Evolutionary conservation across 1,140 invertebrate species (phyloP), one percentile per base, ranked within the genome.

Genomic region (Drosophila quadrilineata): DNA sequence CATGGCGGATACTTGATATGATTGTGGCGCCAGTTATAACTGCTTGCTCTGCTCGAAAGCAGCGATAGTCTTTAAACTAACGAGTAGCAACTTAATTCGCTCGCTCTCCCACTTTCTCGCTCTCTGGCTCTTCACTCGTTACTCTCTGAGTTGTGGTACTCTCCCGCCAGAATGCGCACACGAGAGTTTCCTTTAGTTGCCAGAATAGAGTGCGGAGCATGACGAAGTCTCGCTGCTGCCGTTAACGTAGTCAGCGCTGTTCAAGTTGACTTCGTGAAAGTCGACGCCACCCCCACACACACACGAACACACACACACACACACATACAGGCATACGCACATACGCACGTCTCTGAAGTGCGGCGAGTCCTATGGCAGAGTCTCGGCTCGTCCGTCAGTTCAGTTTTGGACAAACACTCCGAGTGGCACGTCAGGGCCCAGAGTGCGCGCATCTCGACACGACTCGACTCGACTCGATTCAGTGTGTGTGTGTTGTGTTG

Each of bases 331-430:
- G 26, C 58, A 36, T 28, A 58, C 14, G 6, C 31, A 8, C 4
- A 33, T 5, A 21, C 33, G 17, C 52, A 38, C 10, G 49, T 31
- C n/a, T n/a, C n/a, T n/a, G n/a, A n/a, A n/a, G n/a, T 31, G 58
- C 24, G 26, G 41, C 43, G 33, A 53, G 57, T 60, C 48, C 40
- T 60, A 53, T 76, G 54, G n/a, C 36, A 29, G 74, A 68, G 68
- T 77, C 50, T 53, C 31, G 29, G 35, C 19, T 53, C 26, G 59
- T 29, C 19, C 29, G 29, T 50, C 43, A 69, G 41, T 28, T 87
- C 71, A 87, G 84, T 87, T 87, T 87, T 87, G 84, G 84, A 84
- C 75, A 86, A 86, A 86, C 84, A 84, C 77, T 87, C 84, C 84
- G 77, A 84, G 84, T 72, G 84, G 84, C 77, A 87, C 84, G 84